Percentiles rank a stretch among this genome's conserved stretches.
Conservation (phyloP, 1,140 invertebrate genomes). For the Cydia splendana region DNA sequence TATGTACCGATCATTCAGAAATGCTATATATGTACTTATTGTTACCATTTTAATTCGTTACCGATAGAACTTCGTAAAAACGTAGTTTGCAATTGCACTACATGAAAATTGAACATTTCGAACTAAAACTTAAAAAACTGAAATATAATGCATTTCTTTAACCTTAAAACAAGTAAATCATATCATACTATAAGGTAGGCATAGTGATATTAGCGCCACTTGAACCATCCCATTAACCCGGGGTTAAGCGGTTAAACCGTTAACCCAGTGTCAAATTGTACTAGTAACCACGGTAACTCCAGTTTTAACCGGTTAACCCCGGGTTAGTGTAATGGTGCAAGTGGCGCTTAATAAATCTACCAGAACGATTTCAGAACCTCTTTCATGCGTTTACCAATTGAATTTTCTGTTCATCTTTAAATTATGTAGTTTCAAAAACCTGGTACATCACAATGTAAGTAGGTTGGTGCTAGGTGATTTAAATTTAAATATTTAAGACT, state of each 20-base stretch:
- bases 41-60: background rate
- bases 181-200: background rate
- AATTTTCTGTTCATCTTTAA: background rate
- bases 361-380: background rate
- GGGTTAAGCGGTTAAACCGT: too few species aligned
- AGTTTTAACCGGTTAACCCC: too few species aligned
- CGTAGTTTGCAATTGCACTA: background rate
- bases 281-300: too few species aligned
- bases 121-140: too few species aligned
- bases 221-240: too few species aligned
- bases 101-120: background rate
- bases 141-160: too few species aligned
- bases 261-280: too few species aligned
- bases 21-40: background rate
- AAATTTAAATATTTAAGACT: background rate
- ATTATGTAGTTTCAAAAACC: background rate
- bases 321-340: too few species aligned
- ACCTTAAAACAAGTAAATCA: too few species aligned
- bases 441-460: background rate
- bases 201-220: too few species aligned
- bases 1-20: background rate
- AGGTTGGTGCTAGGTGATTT: background rate
- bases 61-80: background rate
- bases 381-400: background rate
- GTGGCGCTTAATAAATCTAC: too few species aligned